phyloP scores from a whole-genome alignment of 2,797 vertebrate species.

The Mastacembelus armatus region DNA sequence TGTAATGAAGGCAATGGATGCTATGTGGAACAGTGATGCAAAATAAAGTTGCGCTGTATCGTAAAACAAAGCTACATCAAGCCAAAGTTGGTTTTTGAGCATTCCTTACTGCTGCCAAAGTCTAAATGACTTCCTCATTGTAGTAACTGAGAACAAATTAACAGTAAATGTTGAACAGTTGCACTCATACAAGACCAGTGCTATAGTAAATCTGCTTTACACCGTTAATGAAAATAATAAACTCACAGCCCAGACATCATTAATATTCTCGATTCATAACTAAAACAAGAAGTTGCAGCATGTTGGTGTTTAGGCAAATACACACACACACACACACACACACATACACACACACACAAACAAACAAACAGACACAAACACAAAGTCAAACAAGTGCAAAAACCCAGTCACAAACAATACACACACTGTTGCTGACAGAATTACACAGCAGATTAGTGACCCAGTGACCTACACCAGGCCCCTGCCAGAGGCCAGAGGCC shows the following conservation, averaged over 20 bases:
- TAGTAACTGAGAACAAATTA: conserved; percentile 56
- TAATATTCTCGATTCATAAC: conserved; percentile 42
- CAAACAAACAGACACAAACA: background rate
- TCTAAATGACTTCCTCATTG: conserved; percentile 43
- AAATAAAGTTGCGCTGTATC: conserved; percentile 28
- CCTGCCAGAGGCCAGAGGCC: conserved; percentile 72
- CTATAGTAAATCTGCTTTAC: conserved; percentile 48
- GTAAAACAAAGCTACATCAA: conserved; percentile 41
- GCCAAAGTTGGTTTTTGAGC: conserved; percentile 36
- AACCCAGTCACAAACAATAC: conserved; percentile 15
- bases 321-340: conserved; percentile 9
- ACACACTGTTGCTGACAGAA: conserved; percentile 37
- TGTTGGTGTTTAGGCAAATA: conserved; percentile 7
- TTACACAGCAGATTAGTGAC: conserved; percentile 71
- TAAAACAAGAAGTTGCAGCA: background rate
- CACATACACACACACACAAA: conserved; percentile 5
- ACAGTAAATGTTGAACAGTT: conserved; percentile 45
- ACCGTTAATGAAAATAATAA: conserved; percentile 51
- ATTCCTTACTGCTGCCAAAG: conserved; percentile 36
- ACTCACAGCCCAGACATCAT: conserved; percentile 32
- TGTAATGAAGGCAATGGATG: conserved; percentile 25
- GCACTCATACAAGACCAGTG: conserved; percentile 25
- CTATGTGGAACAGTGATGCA: conserved; percentile 9
- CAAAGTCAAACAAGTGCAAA: background rate
- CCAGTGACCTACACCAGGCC: conserved; percentile 70